Evolutionary conservation across 2,888 invertebrate species (phyloP), one percentile per base, ranked within the genome.

Genomic region (Herminia tarsipennalis): DNA sequence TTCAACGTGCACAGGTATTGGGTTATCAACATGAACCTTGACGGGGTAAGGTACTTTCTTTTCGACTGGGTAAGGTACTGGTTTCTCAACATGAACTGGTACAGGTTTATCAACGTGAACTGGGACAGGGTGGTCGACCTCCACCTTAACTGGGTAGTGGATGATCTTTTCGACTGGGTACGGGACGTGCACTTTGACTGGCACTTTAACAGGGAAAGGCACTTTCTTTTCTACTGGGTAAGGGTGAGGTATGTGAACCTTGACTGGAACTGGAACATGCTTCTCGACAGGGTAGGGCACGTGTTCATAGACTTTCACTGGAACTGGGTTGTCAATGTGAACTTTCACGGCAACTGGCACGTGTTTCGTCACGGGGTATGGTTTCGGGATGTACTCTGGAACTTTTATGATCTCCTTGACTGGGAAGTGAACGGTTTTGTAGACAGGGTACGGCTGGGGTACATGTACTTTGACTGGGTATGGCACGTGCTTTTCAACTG

Each of bases 231-330:
- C 95, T 0, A 96, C 95, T 16, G 95, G 94, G 79, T 94, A 95
- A 2, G 96, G 96, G 57, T 94, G 93, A 14, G 95, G 95, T 21
- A 95, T 93, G 38, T 88, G 93, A 1, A 96, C 94, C 74, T 95
- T 94, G 5, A 95, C 94, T 0, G 95, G 95, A 37, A 94, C 92
- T 1, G 89, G 94, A 21, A 95, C 82, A 44, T 93, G 92, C 66
- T 95, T 95, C 68, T 95, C 94, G 0, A 96, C 95, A 18, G 95
- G 94, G 73, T 95, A 95, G 0, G 95, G 95, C 17, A 94, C 94
- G 1, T 94, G 91, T 28, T 88, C 88, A 76, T 88, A 88, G n/a
- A 87, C 88, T 51, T 83, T 88, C 14, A 95, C 94, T 42, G 95
- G 95, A 37, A 94, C 93, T 33, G 93, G 94, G 32, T 95, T 92